These are phyloP conservation scores for Cheilinus undulatus DNA, from an alignment of 2,113 vertebrate genomes.

Conservation along the genomic window DNA sequence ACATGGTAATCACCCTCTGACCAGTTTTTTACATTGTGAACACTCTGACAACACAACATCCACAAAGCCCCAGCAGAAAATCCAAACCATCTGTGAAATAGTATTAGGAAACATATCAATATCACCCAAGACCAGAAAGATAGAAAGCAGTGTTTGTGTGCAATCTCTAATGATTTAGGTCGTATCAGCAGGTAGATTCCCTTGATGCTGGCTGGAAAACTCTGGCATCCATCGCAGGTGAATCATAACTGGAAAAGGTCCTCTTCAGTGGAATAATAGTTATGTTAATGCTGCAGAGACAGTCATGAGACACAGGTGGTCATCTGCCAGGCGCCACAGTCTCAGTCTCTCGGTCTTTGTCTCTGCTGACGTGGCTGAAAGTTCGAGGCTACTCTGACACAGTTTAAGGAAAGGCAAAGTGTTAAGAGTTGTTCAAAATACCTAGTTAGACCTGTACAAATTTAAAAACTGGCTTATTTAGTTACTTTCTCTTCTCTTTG, in stretches of 20 bases:
- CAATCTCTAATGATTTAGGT: slow-evolving; percentile 33
- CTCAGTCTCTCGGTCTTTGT: slow-evolving; percentile 10
- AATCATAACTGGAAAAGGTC: slow-evolving; percentile 25
- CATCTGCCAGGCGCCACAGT: slow-evolving; percentile 21
- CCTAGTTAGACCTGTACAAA: neutral
- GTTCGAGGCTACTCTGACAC: neutral
- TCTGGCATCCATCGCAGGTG: slow-evolving; percentile 27
- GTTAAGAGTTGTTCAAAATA: neutral
- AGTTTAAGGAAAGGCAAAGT: neutral
- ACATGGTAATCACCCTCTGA: slow-evolving; percentile 53
- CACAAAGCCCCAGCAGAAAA: slow-evolving; percentile 27
- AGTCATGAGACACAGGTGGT: slow-evolving; percentile 16
- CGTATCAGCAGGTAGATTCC: slow-evolving; percentile 21
- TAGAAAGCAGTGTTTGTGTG: slow-evolving; percentile 39
- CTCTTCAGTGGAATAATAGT: slow-evolving; percentile 32
- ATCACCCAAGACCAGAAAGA: slow-evolving; percentile 43
- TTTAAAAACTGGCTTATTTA: neutral
- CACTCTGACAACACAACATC: neutral
- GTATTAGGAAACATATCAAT: slow-evolving; percentile 31
- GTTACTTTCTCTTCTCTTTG: too few relatives aligned
- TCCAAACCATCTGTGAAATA: slow-evolving; percentile 47
- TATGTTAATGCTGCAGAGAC: slow-evolving; percentile 20
- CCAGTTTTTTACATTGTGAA: slow-evolving; percentile 42
- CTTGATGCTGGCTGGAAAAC: slow-evolving; percentile 21
- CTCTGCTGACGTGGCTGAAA: slow-evolving; percentile 6